A percentile compares a stretch with the other conserved stretches of the same genome.
phyloP scores from a whole-genome alignment of 2,888 invertebrate species.

The Acleris holmiana region DNA sequence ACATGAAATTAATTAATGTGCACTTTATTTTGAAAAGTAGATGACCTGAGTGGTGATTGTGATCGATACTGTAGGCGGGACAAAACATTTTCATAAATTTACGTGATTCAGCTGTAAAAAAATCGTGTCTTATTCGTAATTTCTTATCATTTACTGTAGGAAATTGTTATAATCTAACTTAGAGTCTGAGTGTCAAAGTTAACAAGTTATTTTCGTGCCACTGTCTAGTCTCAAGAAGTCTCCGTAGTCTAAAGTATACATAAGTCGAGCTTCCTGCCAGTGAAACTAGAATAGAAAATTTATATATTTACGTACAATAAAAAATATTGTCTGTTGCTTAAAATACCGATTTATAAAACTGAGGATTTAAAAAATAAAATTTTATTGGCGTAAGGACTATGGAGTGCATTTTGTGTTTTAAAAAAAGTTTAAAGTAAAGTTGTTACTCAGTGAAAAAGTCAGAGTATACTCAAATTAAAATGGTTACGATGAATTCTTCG shows the following conservation, averaged over 20 bases:
- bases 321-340: not conserved
- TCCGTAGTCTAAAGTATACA: slow-evolving; percentile 4
- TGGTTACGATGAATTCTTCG: slow-evolving; percentile 82
- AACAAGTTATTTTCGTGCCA: slow-evolving; percentile 7
- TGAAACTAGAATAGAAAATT: slow-evolving; percentile 4
- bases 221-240: slow-evolving; percentile 9
- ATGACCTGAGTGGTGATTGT: slow-evolving; percentile 40
- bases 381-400: slow-evolving; percentile 28
- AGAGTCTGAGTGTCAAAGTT: not conserved
- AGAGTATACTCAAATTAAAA: slow-evolving; percentile 56
- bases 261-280: slow-evolving; percentile 5
- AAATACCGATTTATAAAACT: not conserved
- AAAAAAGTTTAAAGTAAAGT: slow-evolving; percentile 27
- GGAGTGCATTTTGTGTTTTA: not conserved
- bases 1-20: slow-evolving; percentile 50
- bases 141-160: not conserved
- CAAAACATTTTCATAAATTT: slow-evolving; percentile 28
- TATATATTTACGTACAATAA: not conserved
- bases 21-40: slow-evolving; percentile 35
- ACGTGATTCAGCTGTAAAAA: slow-evolving; percentile 22
- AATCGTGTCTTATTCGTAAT: slow-evolving; percentile 3
- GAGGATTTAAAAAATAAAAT: not conserved
- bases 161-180: not conserved
- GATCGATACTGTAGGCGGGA: slow-evolving; percentile 36
- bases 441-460: slow-evolving; percentile 40